These are phyloP conservation scores for Dolichomitus sp. DNA, from an alignment of 2,888 invertebrate species.

Conservation along the genomic window DNA sequence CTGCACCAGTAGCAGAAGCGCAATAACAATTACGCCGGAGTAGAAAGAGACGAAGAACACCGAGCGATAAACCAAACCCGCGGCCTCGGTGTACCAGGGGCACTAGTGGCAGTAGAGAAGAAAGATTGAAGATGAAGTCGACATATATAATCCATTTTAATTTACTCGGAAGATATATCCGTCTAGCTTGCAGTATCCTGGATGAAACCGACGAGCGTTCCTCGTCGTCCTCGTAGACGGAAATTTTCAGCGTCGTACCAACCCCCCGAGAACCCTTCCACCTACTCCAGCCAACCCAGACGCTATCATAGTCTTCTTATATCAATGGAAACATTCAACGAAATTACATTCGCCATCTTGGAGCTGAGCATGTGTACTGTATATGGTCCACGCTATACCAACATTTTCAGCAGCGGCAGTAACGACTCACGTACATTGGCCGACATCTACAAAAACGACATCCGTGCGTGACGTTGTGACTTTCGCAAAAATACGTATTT, in stretches of 20 bases:
- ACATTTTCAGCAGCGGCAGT: constrained; percentile 16
- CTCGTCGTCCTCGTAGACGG: constrained; percentile 39
- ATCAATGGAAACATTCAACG: constrained; percentile 82
- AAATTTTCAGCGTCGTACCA: constrained; percentile 58
- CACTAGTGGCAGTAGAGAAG: constrained; percentile 68
- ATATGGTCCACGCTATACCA: constrained; percentile 20
- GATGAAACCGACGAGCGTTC: constrained; percentile 45
- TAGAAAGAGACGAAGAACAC: constrained; percentile 20
- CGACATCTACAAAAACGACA: constrained; percentile 60
- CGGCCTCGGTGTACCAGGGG: constrained; percentile 27
- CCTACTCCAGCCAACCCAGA: constrained; percentile 69
- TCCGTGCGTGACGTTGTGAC: constrained; percentile 12
- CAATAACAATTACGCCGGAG: constrained; percentile 62
- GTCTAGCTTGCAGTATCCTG: constrained; percentile 80
- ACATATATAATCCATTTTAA: constrained; percentile 85
- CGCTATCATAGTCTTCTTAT: constrained; percentile 78
- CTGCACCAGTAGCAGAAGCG: constrained; percentile 57
- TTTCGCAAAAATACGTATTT: not conserved
- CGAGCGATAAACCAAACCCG: constrained; percentile 71
- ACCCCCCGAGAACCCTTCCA: constrained; percentile 44
- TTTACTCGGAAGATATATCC: constrained; percentile 82
- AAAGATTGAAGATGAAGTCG: constrained; percentile 80
- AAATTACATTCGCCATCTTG: constrained; percentile 80
- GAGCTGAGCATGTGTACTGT: constrained; percentile 27
- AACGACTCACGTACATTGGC: constrained; percentile 66